Conservation (phyloP, 2,113 vertebrate genomes). For the Galemys pyrenaicus region DNA sequence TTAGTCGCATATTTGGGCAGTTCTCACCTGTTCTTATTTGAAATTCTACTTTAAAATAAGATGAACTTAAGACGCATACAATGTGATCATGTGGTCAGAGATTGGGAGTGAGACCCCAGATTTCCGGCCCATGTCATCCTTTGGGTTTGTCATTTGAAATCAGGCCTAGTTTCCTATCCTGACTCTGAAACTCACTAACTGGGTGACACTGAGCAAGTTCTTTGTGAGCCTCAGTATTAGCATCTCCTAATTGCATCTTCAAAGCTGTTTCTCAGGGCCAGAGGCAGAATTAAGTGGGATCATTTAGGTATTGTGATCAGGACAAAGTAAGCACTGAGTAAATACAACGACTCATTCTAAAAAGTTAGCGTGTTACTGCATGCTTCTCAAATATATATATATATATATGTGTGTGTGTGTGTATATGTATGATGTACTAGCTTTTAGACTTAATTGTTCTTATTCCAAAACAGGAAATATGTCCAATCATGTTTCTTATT, state of each 20-base stretch:
- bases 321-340: background rate
- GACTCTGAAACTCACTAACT: background rate
- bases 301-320: too few relatives aligned
- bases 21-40: background rate
- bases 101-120: background rate
- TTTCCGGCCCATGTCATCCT: background rate
- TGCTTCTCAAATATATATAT: background rate
- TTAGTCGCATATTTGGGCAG: background rate
- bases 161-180: background rate
- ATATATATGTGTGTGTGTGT: background rate
- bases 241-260: background rate
- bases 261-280: background rate
- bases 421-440: background rate
- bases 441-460: slow-evolving; percentile 8
- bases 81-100: background rate
- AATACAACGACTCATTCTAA: background rate
- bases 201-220: background rate
- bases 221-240: slow-evolving; percentile 9
- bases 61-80: background rate
- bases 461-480: slow-evolving; percentile 41
- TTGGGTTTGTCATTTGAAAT: background rate
- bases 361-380: background rate
- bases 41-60: slow-evolving; percentile 33
- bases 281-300: background rate
- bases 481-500: slow-evolving; percentile 1